Percentiles rank a stretch among this genome's conserved stretches.
Conservation (phyloP, 2,113 vertebrate species). For the Tor tambroides region DNA sequence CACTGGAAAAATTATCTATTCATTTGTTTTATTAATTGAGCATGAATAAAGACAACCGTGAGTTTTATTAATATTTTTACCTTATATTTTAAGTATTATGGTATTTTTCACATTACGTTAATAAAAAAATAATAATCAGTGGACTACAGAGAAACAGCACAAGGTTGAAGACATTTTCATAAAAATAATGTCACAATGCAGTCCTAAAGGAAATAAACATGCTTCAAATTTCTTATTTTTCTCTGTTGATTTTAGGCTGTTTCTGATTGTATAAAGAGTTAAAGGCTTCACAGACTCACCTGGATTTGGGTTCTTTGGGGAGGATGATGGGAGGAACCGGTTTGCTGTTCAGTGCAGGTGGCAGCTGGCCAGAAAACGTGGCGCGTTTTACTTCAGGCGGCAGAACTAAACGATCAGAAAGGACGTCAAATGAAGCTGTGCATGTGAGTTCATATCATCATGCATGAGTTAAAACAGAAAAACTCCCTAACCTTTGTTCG, state of each 20-base stretch:
- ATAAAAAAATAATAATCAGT: too few species aligned
- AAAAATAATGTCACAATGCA: neutral
- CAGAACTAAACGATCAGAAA: conserved; percentile 33
- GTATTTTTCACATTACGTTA: too few species aligned
- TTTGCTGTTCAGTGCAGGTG: conserved; percentile 57
- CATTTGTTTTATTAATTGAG: too few species aligned
- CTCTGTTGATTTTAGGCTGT: too few species aligned
- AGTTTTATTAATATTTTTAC: too few species aligned
- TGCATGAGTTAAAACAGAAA: neutral
- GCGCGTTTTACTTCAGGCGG: conserved; percentile 54
- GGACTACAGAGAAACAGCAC: too few species aligned
- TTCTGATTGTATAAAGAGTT: neutral
- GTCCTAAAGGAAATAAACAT: neutral
- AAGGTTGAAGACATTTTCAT: neutral
- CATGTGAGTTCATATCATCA: neutral
- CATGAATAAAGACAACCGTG: too few species aligned
- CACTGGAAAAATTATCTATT: too few species aligned
- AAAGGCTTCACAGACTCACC: conserved; percentile 52
- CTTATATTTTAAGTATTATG: too few species aligned
- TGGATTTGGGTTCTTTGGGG: conserved; percentile 65
- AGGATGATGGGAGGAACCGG: conserved; percentile 55
- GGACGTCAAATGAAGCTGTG: neutral
- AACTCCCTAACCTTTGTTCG: conserved; percentile 37
- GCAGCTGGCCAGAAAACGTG: conserved; percentile 56
- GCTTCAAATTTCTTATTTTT: neutral